Evolutionary conservation across 2,113 vertebrate species (phyloP).

Genomic region (Melospiza georgiana): DNA sequence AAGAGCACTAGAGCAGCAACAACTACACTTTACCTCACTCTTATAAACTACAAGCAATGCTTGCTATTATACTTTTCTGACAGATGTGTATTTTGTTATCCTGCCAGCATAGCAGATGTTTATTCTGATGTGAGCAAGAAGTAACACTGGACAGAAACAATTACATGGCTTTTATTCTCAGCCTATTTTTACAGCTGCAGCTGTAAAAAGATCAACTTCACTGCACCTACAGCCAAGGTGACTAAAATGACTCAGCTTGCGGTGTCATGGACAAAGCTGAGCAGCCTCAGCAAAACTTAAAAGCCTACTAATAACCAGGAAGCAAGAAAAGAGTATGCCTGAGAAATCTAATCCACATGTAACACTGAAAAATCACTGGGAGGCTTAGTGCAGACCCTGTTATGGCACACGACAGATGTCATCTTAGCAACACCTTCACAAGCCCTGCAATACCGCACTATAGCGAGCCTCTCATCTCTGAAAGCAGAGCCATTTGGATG

Average conservation of each 20-base stretch:
- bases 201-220: neutral
- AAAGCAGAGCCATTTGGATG: neutral
- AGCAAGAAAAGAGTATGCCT: neutral
- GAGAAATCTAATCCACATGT: neutral
- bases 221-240: neutral
- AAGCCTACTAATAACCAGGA: neutral
- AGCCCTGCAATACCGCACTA: neutral
- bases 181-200: neutral
- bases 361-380: neutral
- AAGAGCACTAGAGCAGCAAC: neutral
- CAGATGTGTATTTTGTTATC: neutral
- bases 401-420: neutral
- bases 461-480: neutral
- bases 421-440: neutral
- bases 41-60: neutral
- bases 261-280: neutral
- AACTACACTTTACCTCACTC: neutral
- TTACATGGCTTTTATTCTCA: neutral
- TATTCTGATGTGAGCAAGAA: neutral
- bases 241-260: neutral
- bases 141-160: neutral
- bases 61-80: neutral
- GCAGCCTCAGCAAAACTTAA: neutral
- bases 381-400: neutral
- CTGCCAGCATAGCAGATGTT: neutral